Conservation (phyloP, 1,140 invertebrate genomes). For the Papilio aristodemus region DNA sequence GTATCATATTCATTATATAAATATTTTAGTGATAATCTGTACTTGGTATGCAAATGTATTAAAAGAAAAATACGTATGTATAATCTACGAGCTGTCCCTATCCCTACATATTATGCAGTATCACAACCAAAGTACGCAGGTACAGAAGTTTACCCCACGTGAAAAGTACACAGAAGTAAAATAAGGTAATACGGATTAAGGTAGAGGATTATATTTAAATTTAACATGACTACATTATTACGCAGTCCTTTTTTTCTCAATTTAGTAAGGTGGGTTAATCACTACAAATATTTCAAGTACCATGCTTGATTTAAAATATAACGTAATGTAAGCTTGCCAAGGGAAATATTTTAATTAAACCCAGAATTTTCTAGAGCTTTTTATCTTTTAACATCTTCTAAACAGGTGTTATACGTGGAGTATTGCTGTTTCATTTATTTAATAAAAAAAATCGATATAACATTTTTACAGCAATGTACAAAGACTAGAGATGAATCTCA, state of each 20-base stretch:
- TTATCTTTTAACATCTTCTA: too few species aligned
- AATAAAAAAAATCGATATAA: too few species aligned
- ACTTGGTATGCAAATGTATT: not conserved
- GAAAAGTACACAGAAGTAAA: not conserved
- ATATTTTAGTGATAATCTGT: not conserved
- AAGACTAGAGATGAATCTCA: too few species aligned
- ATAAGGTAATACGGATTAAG: not conserved
- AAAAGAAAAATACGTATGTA: not conserved
- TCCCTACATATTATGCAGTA: conserved; percentile 12
- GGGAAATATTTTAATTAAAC: too few species aligned
- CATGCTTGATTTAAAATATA: too few species aligned
- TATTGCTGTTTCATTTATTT: too few species aligned
- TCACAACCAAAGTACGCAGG: conserved; percentile 5
- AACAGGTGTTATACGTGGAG: too few species aligned
- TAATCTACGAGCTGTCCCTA: not conserved
- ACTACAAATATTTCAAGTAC: not conserved
- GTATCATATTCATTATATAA: too few species aligned
- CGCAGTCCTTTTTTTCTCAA: not conserved
- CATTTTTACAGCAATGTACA: too few species aligned
- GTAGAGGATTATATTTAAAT: conserved; percentile 2
- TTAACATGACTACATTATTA: not conserved
- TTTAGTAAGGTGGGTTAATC: not conserved
- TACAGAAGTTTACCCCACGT: not conserved
- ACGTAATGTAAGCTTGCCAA: too few species aligned
- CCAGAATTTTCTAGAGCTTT: too few species aligned